Conservation (phyloP, 2,888 invertebrate species). For the Lamellibrachia satsuma region DNA sequence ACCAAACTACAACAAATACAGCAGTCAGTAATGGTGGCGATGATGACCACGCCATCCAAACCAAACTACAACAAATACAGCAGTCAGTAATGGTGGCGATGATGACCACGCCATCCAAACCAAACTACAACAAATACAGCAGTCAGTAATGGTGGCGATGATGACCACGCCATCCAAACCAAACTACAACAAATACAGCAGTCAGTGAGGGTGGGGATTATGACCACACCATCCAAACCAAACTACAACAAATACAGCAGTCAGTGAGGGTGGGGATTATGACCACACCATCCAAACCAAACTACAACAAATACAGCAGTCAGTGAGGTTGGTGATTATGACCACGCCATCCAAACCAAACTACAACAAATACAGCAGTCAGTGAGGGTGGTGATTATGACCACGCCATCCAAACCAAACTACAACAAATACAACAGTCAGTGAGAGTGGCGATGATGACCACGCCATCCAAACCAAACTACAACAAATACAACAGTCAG, state of each 20-base stretch:
- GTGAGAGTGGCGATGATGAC: too few relatives aligned
- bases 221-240: too few relatives aligned
- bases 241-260: neutral
- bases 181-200: constrained; percentile 47
- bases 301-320: constrained; percentile 51
- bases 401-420: too few relatives aligned
- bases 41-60: constrained; percentile 51
- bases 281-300: constrained; percentile 54
- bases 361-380: too few relatives aligned
- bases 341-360: too few relatives aligned
- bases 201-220: too few relatives aligned
- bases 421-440: too few relatives aligned
- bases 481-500: too few relatives aligned
- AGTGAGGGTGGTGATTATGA: too few relatives aligned
- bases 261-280: constrained; percentile 54
- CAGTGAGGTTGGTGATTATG: too few relatives aligned
- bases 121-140: constrained; percentile 48
- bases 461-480: too few relatives aligned
- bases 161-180: constrained; percentile 54
- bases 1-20: neutral
- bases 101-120: too few relatives aligned
- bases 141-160: constrained; percentile 57
- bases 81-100: neutral
- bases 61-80: constrained; percentile 57
- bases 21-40: constrained; percentile 54